A percentile compares a stretch with the other conserved stretches of the same genome.
Conservation (phyloP, 2,888 invertebrate species). For the Eristalinus sepulchralis region DNA sequence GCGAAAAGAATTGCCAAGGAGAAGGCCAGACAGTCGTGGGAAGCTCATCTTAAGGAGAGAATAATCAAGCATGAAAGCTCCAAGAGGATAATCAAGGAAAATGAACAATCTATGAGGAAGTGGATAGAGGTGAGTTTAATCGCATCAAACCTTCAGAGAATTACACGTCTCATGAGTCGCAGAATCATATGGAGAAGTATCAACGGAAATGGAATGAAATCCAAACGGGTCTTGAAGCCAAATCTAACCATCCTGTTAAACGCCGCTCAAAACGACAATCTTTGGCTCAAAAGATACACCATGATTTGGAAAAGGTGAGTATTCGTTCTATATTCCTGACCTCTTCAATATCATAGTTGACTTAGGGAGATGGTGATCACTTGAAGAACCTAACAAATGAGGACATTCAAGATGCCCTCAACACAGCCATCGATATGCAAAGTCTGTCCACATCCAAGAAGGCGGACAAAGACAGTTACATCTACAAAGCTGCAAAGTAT, state of each 20-base stretch:
- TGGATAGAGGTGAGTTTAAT: slow-evolving; percentile 73
- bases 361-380: slow-evolving; percentile 16
- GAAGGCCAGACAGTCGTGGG: slow-evolving; percentile 76
- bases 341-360: background rate
- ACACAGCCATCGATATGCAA: slow-evolving; percentile 76
- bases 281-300: background rate
- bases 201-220: slow-evolving; percentile 74
- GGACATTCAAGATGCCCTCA: slow-evolving; percentile 77
- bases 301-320: slow-evolving; percentile 47
- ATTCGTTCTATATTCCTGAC: background rate
- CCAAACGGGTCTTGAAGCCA: slow-evolving; percentile 72
- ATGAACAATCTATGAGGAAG: slow-evolving; percentile 64
- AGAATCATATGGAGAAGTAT: slow-evolving; percentile 73
- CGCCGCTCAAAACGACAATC: slow-evolving; percentile 17
- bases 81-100: slow-evolving; percentile 64
- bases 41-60: slow-evolving; percentile 76
- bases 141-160: slow-evolving; percentile 4
- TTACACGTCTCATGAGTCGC: background rate
- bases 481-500: slow-evolving; percentile 78
- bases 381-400: slow-evolving; percentile 48
- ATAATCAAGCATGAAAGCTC: slow-evolving; percentile 75
- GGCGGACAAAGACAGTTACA: slow-evolving; percentile 75
- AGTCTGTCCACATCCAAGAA: slow-evolving; percentile 69
- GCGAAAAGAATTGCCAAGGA: slow-evolving; percentile 57
- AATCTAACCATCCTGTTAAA: slow-evolving; percentile 36